Evolutionary conservation across 2,113 vertebrate species (phyloP), one percentile per base, ranked within the genome.

Genomic region (Dolichotis patagonum): DNA sequence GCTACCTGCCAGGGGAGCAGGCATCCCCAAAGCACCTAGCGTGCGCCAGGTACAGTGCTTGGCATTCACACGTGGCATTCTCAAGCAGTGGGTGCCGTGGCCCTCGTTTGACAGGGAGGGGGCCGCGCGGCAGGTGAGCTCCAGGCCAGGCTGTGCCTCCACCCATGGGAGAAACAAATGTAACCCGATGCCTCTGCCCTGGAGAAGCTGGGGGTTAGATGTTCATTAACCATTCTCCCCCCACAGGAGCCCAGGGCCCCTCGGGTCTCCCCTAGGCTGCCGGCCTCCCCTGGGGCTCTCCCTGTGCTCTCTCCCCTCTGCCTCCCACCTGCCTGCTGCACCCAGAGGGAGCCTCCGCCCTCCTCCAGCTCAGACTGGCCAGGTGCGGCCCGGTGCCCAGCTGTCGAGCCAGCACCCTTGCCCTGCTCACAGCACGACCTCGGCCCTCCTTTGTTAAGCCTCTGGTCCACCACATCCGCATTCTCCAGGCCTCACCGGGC

Each of bases 301-400:
- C 60, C 67, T 30, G 83, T 80, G 54, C 88, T 38, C 63, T 73
- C 41, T 8, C n/a, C 52, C 83, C 32, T 77, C 60, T 26, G 32
- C 56, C 69, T 78, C 83, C 52, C 0, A 2, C 67, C 77, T 38
- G 71, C 73, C 83, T 1, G 54, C 96, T 95, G 84, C 24, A 52
- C 86, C 90, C 67, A 49, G 65, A 69, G 0, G 1, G n/a, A 81
- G 91, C 84, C 86, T 91, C 91, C 16, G 0, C 93, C 84, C 58
- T 88, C 63, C 75, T 78, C 96, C 77, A 12, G 96, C 90, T 92
- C 4, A 7, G 85, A 96, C 97, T 67, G 88, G 94, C 88, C 58
- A 6, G 62, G 75, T 32, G 75, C 75, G 1, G 95, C 89, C 75
- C 14, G 0, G 77, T 71, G 56, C 77, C 92, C 95, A 90, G 75